These are phyloP conservation scores for Thalassophryne amazonica DNA, from an alignment of 2,797 vertebrate species.

Conservation along the genomic window DNA sequence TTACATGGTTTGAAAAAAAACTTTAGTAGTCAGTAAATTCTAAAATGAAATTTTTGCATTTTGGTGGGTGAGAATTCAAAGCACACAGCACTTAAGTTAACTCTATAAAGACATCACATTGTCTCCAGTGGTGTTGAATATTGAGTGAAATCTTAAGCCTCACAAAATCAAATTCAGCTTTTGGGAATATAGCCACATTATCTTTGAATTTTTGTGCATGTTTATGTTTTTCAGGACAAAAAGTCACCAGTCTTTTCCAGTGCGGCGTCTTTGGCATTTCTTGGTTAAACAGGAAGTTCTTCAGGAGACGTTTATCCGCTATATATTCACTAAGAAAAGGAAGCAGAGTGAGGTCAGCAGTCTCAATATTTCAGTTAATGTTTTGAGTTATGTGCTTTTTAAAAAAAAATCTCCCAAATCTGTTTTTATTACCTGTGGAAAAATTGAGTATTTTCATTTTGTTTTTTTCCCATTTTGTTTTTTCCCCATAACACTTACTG, in stretches of 20 bases:
- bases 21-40: too few species aligned
- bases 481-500: not conserved
- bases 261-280: constrained; percentile 94
- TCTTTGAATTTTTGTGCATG: not conserved
- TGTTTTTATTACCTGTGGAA: too few species aligned
- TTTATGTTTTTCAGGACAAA: constrained; percentile 79
- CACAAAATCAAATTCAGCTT: too few species aligned
- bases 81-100: not conserved
- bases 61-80: too few species aligned
- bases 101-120: not conserved
- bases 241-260: constrained; percentile 90
- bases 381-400: too few species aligned
- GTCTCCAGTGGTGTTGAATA: not conserved
- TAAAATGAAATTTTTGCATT: too few species aligned
- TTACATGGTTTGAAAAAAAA: too few species aligned
- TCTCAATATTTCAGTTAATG: not conserved
- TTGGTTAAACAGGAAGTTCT: constrained; percentile 96
- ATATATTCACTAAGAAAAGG: constrained; percentile 98
- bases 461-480: not conserved
- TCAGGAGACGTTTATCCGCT: constrained; percentile 94
- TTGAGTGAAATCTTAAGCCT: too few species aligned
- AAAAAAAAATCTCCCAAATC: too few species aligned
- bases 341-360: constrained; percentile 94
- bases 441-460: too few species aligned
- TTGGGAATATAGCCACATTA: too few species aligned